Base-by-base conservation (phyloP, 2,113 vertebrate species). In the Lepus europaeus region DNA sequence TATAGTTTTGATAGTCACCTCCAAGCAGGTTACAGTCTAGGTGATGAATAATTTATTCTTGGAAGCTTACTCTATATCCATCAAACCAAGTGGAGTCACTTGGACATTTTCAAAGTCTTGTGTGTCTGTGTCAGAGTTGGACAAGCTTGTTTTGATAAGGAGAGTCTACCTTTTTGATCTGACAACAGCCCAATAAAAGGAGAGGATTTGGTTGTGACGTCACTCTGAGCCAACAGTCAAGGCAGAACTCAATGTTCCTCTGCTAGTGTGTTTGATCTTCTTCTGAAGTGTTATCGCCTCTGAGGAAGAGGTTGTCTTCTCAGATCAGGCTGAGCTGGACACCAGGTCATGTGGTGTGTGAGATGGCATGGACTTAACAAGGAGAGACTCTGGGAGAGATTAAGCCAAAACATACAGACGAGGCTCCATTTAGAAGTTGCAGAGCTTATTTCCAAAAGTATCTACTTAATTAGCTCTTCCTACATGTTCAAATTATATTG, bases 331-430 rank as follows among this genome's bases (percentile, higher is more conserved):
- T 27, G 23, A 31, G 22, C 4, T 59, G 31, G 14, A n/a, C 45
- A 23, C 33, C 68, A 78, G 59, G 49, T 87, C 49, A 49, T 16
- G 10, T 9, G 3, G 22, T 59, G 4, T 51, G 17, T 64, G 39
- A 89, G 10, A 22, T 29, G 45, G 4, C 10, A 2, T 31, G 19
- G 8, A 23, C 29, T 25, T 59, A 23, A 25, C 29, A 19, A 68
- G 17, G 25, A 2, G 11, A 12, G 39, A 17, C 6, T 7, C 76
- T 5, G 22, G 27, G 16, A 17, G 2, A 68, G 36, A 82, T 2
- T 4, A 31, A 0, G 10, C 25, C 14, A 51, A 12, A 73, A 33
- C 39, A 3, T 1, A 22, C 9, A 81, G 49, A 74, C 0, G 25
- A 49, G 19, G 16, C 49, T n/a, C 12, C 10, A 14, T 13, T 74